phyloP scores from a whole-genome alignment of 1,140 invertebrate species.

The Philopotamus ludificatus region DNA sequence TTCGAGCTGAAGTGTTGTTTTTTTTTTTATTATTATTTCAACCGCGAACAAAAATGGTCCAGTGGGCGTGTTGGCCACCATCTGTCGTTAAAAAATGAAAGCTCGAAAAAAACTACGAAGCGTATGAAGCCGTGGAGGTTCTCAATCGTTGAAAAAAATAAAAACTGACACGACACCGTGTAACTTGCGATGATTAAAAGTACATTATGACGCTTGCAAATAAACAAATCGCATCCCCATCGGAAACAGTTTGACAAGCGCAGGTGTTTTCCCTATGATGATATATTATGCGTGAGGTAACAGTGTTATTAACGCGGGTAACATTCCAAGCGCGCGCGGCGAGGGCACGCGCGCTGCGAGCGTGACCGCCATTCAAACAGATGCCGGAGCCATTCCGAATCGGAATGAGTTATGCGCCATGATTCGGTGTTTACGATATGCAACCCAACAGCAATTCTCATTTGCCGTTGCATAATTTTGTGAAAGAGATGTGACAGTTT shows the following conservation, averaged over 20 bases:
- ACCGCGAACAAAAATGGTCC: conserved; percentile 12
- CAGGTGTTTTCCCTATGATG: background rate
- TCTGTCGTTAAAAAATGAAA: conserved; percentile 23
- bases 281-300: background rate
- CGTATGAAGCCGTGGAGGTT: no score
- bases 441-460: background rate
- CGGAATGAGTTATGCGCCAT: conserved; percentile 1
- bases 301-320: background rate
- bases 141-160: no score
- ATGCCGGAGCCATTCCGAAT: conserved; percentile 4
- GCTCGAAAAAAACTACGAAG: conserved; percentile 10
- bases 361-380: conserved; percentile 8
- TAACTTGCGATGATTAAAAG: no score
- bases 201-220: no score
- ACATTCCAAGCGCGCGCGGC: background rate
- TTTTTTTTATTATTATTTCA: conserved; percentile 22
- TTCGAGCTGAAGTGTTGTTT: conserved; percentile 10
- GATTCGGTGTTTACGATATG: conserved; percentile 2
- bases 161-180: no score
- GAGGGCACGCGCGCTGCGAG: background rate
- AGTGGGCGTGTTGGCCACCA: conserved; percentile 20
- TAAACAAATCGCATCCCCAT: no score
- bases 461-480: background rate
- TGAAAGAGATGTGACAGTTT: background rate
- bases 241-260: background rate